Conservation (phyloP, 2,888 invertebrate genomes). For the Nymphalis urticae region DNA sequence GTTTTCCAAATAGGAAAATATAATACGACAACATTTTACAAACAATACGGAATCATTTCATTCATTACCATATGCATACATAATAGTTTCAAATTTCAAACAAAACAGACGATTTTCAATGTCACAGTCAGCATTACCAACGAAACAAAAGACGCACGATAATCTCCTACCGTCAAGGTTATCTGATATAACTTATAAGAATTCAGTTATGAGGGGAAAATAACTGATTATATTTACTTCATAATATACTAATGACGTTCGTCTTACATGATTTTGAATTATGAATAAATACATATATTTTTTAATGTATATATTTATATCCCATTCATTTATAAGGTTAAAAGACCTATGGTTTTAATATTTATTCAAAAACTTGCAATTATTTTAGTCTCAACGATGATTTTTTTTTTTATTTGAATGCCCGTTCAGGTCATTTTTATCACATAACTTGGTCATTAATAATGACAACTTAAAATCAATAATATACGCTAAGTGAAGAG, state of each 20-base stretch:
- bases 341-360: too few species aligned
- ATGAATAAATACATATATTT: neutral
- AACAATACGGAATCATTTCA: neutral
- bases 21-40: neutral
- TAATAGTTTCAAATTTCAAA: slow-evolving; percentile 1
- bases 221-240: slow-evolving; percentile 14
- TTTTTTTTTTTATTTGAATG: too few species aligned
- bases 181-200: slow-evolving; percentile 30
- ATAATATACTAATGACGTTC: slow-evolving; percentile 1
- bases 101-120: neutral
- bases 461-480: too few species aligned
- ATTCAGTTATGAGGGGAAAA: slow-evolving; percentile 28
- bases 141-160: slow-evolving; percentile 17
- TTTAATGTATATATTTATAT: neutral
- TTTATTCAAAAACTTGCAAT: too few species aligned
- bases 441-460: too few species aligned
- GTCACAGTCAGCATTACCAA: neutral
- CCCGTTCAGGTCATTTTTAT: too few species aligned
- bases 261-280: neutral
- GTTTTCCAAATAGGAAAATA: too few species aligned
- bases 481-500: too few species aligned
- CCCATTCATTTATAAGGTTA: too few species aligned
- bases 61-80: neutral
- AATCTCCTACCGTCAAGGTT: slow-evolving; percentile 26
- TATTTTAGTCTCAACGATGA: too few species aligned